phyloP scores from a whole-genome alignment of 2,113 vertebrate genomes.

The Brachirus orientalis region DNA sequence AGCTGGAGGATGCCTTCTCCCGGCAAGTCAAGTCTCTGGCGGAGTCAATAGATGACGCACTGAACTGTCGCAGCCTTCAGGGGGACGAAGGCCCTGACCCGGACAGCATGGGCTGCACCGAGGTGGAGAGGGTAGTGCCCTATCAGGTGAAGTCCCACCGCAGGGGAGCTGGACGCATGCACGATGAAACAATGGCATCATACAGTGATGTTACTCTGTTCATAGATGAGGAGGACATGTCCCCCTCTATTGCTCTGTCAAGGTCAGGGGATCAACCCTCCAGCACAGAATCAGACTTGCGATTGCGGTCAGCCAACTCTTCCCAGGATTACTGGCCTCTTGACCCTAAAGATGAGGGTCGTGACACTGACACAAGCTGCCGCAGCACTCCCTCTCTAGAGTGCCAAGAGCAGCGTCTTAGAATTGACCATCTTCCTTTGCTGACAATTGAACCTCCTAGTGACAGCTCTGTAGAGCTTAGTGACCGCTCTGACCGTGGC shows the following conservation, averaged over 20 bases:
- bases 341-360: slow-evolving; percentile 89
- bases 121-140: slow-evolving; percentile 79
- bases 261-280: slow-evolving; percentile 86
- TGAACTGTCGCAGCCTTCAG: slow-evolving; percentile 94
- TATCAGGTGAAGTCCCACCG: slow-evolving; percentile 84
- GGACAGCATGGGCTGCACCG: slow-evolving; percentile 75
- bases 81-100: slow-evolving; percentile 87
- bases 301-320: slow-evolving; percentile 84
- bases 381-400: slow-evolving; percentile 92
- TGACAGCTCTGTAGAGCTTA: slow-evolving; percentile 92
- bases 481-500: slow-evolving; percentile 89
- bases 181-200: slow-evolving; percentile 91
- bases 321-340: slow-evolving; percentile 93
- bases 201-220: slow-evolving; percentile 97
- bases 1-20: slow-evolving; percentile 97
- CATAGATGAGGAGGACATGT: slow-evolving; percentile 96
- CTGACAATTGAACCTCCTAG: slow-evolving; percentile 95
- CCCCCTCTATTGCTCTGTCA: slow-evolving; percentile 85
- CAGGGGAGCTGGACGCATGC: slow-evolving; percentile 80
- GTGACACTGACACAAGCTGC: slow-evolving; percentile 91
- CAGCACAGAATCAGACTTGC: slow-evolving; percentile 88
- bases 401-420: slow-evolving; percentile 88
- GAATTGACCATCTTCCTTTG: slow-evolving; percentile 91
- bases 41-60: slow-evolving; percentile 95
- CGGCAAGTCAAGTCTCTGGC: slow-evolving; percentile 97